Base-by-base conservation (phyloP, 1,140 invertebrate species). In the Halotydeus destructor region DNA sequence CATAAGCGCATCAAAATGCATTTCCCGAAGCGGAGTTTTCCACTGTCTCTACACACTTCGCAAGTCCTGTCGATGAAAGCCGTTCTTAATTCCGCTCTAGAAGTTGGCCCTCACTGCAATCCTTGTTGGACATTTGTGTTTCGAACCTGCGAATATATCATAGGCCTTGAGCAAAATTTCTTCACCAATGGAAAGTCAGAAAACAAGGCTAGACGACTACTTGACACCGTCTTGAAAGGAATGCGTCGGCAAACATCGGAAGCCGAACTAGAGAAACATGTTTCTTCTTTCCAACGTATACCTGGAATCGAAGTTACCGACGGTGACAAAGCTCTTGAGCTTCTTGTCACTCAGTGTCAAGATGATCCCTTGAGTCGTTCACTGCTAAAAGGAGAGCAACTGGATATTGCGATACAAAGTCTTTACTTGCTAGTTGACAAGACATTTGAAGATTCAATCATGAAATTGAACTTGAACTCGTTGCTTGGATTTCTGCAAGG, bases 81-180 rank as follows among this genome's bases (percentile, higher is more conserved):
- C 18, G 67, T 88, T 32, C 64, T 68, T 51, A 74, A 66, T 53
- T 70, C 73, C 50, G 83, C 83, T 21, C 60, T 93, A 24, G 84
- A 89, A 57, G 66, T 91, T 24, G 84, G 80, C 3, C 84, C 80
- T 45, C 83, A 88, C 54, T 78, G 81, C 22, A 69, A 76, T 28
- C 79, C 86, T 45, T 89, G 83, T 54, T 93, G 86, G 86, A 74
- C 76, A 26, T 82, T 88, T 57, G 78, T 93, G 43, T 86, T 93
- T 55, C 38, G 22, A 41, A 5, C n/a, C 24, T 41, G 39, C 23
- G 9, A n/a, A 11, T 41, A 33, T 41, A 32, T 43, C 2, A 28
- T 45, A 1, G 25, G 31, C 12, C 38, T 43, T 12, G 33, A 37
- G 16, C 16, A 43, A 8, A 34, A 39, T 26, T 34, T 16, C 38